Evolutionary conservation across 1,140 invertebrate genomes (phyloP).

Genomic region (Philaenus spumarius): DNA sequence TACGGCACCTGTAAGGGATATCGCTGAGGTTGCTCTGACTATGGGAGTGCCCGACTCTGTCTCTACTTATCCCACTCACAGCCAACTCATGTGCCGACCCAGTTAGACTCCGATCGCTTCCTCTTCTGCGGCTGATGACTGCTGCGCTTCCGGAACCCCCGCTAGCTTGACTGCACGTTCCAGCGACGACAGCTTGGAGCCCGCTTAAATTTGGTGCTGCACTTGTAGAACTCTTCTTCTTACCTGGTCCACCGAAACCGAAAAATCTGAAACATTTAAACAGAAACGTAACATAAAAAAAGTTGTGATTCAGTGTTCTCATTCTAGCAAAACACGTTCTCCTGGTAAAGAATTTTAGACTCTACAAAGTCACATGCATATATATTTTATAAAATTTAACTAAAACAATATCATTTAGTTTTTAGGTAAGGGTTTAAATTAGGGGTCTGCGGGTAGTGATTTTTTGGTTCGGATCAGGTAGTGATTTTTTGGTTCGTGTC

Average conservation of each 20-base stretch:
- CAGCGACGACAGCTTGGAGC: conserved; percentile 25
- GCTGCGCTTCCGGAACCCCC: conserved; percentile 25
- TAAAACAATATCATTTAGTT: no score
- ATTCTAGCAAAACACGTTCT: no score
- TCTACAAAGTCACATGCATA: no score
- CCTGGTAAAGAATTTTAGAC: no score
- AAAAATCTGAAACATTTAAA: conserved; percentile 72
- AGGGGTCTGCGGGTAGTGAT: no score
- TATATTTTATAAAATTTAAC: no score
- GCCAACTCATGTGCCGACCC: conserved; percentile 73
- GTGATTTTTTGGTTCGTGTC: no score
- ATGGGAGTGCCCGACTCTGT: conserved; percentile 63
- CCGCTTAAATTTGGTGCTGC: conserved; percentile 40
- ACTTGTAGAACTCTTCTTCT: conserved; percentile 69
- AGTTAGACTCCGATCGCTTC: conserved; percentile 72
- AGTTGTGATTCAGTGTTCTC: no score
- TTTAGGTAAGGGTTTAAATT: no score
- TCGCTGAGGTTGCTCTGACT: conserved; percentile 76
- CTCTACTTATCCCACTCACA: conserved; percentile 53
- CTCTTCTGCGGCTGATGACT: conserved; percentile 52
- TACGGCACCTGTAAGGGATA: conserved; percentile 61
- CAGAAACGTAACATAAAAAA: no score
- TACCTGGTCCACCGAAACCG: conserved; percentile 69
- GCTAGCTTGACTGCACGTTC: conserved; percentile 29
- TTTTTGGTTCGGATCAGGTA: no score